Evolutionary conservation across 2,888 invertebrate genomes (phyloP), one percentile per base, ranked within the genome.

Genomic region (Brenthis ino): DNA sequence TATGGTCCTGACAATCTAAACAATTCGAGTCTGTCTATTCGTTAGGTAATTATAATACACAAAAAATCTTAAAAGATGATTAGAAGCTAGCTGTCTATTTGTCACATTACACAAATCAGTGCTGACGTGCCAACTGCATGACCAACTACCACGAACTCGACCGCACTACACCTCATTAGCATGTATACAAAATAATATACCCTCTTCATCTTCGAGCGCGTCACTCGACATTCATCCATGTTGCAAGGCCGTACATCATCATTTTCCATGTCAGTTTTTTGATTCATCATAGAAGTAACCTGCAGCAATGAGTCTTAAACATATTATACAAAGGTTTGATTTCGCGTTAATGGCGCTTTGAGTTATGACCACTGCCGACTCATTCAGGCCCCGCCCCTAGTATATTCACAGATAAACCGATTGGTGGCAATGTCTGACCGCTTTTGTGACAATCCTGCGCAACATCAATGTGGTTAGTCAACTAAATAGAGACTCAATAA

Each of bases 61-160:
- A 54, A 6, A 43, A 63, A 55, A 58, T 57, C 37, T 28, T 56
- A 55, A 51, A 20, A 53, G 53, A 64, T 57, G 54, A 65, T 60
- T 68, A 68, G 65, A 75, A 72, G 70, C 57, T 78, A 74, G 77
- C 78, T 73, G 76, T 79, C 75, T 82, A 78, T 79, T 81, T 83
- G 80, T 84, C 85, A 86, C 85, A 85, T 82, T 82, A 85, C 83
- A 87, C 85, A 86, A 86, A 86, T 88, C 84, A 82, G 85, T 82
- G 85, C 81, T 85, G 83, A 85, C 92, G 92, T 89, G 89, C 87
- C 90, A 85, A 85, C 91, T 85, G 89, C 84, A 84, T 87, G 92
- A 90, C 84, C 86, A 86, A 87, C 91, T 86, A 88, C 86, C 86
- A 86, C 90, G 86, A 91, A 92, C 92, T 91, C 90, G 82, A 81